Percentiles rank a stretch among this genome's conserved stretches.
These are phyloP conservation scores for Donacobius atricapilla DNA, from an alignment of 2,113 vertebrate genomes.

Conservation along the genomic window DNA sequence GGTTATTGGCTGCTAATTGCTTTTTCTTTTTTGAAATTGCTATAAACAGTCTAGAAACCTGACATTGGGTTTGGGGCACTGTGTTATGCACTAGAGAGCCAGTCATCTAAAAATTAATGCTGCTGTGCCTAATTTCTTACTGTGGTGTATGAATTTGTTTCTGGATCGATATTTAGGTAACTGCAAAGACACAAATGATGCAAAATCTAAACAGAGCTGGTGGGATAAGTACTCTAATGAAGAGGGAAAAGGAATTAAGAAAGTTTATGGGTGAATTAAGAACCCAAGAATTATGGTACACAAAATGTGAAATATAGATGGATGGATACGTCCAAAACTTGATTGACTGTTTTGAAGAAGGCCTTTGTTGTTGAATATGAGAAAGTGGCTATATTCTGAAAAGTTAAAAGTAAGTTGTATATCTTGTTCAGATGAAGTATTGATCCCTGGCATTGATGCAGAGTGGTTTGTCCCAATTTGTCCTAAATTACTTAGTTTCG, in stretches of 20 bases:
- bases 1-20: background rate
- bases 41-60: background rate
- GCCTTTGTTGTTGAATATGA: background rate
- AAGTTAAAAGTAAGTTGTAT: background rate
- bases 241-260: background rate
- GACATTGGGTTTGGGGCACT: background rate
- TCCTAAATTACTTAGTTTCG: background rate
- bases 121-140: background rate
- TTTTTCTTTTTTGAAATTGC: background rate
- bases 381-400: background rate
- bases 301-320: background rate
- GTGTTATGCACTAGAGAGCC: background rate
- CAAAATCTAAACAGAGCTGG: background rate
- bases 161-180: background rate
- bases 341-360: background rate
- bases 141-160: background rate
- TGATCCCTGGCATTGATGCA: background rate
- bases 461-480: background rate
- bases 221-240: background rate
- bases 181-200: background rate
- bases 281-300: background rate
- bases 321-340: background rate
- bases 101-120: background rate
- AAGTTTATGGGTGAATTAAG: background rate
- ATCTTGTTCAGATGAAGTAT: background rate